Evolutionary conservation across 2,888 invertebrate species (phyloP), one percentile per base, ranked within the genome.

Genomic region (Salticus scenicus): DNA sequence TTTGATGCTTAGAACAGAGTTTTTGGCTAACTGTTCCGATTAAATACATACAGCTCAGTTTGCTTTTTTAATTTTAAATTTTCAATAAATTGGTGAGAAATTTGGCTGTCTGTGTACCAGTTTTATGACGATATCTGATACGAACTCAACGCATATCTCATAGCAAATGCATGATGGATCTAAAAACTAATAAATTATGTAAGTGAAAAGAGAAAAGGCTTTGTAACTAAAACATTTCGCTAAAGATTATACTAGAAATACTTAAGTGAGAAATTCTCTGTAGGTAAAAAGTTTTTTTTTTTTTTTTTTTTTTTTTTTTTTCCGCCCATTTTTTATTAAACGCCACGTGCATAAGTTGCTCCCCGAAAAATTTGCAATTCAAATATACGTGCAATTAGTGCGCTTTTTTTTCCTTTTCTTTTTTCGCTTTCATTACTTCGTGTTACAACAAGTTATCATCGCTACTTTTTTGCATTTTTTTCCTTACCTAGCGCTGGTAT

Each of bases 361-460:
- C 76, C 66, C 30, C 64, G 24, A 30, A 67, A 86, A 86, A 86
- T 86, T 86, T 86, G 86, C 86, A 86, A 86, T 86, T 80, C 86
- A 86, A 86, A 86, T 84, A 69, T 79, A 79, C 76, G 69, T 76
- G 86, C 80, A 86, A 86, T 86, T 86, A 86, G 86, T 76, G 86
- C 57, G 31, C 14, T 37, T 37, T 79, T 75, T 71, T 75, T 73
- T 67, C 57, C 27, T 8, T 37, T 37, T 79, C 71, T 71, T 75
- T 73, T 67, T 72, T 75, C 47, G 67, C 75, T 20, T 28, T 28
- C 57, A 63, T 70, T 77, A 72, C 67, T 57, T 75, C 66, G 28
- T 74, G 69, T 85, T 79, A 47, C 73, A 14, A 47, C 47, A 85
- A 79, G 74, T 79, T 79, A 85, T 79, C 84, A 78, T 79, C 70